A percentile compares a stretch with the other conserved stretches of the same genome.
These are phyloP conservation scores for Caerostris darwini DNA, from an alignment of 1,140 invertebrate species.

Conservation along the genomic window DNA sequence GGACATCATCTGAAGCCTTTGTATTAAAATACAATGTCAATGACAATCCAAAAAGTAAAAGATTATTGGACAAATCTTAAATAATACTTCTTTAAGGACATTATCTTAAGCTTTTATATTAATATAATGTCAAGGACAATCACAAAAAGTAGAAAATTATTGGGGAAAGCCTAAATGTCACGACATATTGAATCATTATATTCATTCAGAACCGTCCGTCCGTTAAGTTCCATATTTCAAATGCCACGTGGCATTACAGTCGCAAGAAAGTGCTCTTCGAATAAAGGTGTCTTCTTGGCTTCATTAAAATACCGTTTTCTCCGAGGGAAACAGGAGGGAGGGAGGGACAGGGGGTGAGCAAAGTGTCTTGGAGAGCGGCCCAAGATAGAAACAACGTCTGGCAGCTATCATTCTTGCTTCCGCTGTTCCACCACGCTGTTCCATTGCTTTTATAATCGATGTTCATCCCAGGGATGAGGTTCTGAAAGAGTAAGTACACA, in stretches of 20 bases:
- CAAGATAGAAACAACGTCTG: constrained; percentile 76
- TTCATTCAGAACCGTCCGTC: too few relatives aligned
- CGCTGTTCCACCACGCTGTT: constrained; percentile 28
- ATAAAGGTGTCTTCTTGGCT: neutral
- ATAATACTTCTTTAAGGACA: too few relatives aligned
- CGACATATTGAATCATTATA: too few relatives aligned
- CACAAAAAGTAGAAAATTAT: too few relatives aligned
- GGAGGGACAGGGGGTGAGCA: neutral
- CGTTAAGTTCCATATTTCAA: neutral
- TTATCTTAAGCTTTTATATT: too few relatives aligned
- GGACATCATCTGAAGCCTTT: too few relatives aligned
- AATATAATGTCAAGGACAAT: too few relatives aligned
- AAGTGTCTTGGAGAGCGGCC: constrained; percentile 19
- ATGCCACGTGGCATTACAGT: neutral
- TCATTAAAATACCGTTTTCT: constrained; percentile 75
- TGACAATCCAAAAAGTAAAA: too few relatives aligned
- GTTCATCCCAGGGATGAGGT: neutral
- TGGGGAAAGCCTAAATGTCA: too few relatives aligned
- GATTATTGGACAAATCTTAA: too few relatives aligned
- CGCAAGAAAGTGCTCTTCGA: neutral
- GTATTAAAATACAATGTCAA: too few relatives aligned
- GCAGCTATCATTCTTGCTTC: constrained; percentile 68
- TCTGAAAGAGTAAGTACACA: constrained; percentile 22
- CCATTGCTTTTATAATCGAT: constrained; percentile 17
- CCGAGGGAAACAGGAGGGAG: neutral